A percentile compares a stretch with the other conserved stretches of the same genome.
phyloP scores from a whole-genome alignment of 1,140 invertebrate species.

The Lepidurus couesii region DNA sequence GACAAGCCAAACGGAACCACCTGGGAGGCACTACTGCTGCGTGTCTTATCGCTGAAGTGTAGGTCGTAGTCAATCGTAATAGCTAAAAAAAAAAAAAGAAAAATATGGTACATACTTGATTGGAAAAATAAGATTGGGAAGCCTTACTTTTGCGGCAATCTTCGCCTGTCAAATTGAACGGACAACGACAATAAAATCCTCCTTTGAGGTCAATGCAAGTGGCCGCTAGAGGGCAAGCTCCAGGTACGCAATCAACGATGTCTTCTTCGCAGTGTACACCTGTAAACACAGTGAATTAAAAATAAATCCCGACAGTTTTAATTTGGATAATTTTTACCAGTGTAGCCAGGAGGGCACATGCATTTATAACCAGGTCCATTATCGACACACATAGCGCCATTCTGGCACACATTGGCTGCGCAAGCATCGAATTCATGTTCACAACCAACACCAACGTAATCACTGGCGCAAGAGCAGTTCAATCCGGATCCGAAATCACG shows the following conservation, averaged over 20 bases:
- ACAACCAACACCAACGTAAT: conserved; percentile 81
- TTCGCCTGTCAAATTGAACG: conserved; percentile 91
- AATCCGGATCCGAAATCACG: conserved; percentile 91
- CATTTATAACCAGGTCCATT: conserved; percentile 78
- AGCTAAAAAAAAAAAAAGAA: conserved; percentile 53
- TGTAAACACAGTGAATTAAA: not conserved
- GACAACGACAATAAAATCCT: conserved; percentile 90
- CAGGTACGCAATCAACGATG: conserved; percentile 86
- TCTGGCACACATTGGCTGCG: conserved; percentile 77
- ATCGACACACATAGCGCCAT: conserved; percentile 84
- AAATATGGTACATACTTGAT: not conserved
- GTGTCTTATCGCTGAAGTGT: conserved; percentile 80
- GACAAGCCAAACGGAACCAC: conserved; percentile 81
- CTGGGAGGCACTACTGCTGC: conserved; percentile 77
- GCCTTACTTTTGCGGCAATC: conserved; percentile 86
- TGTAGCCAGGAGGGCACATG: conserved; percentile 74
- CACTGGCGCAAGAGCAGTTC: conserved; percentile 82
- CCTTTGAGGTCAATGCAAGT: conserved; percentile 89
- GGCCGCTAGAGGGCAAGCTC: conserved; percentile 87
- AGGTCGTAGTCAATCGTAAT: conserved; percentile 94
- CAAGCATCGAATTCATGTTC: conserved; percentile 92
- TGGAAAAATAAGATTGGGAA: no score
- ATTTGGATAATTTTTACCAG: conserved; percentile 41
- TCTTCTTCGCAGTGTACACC: conserved; percentile 76
- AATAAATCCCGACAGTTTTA: not conserved